Base-by-base conservation (phyloP, 2,113 vertebrate species). In the Rallus limicola region DNA sequence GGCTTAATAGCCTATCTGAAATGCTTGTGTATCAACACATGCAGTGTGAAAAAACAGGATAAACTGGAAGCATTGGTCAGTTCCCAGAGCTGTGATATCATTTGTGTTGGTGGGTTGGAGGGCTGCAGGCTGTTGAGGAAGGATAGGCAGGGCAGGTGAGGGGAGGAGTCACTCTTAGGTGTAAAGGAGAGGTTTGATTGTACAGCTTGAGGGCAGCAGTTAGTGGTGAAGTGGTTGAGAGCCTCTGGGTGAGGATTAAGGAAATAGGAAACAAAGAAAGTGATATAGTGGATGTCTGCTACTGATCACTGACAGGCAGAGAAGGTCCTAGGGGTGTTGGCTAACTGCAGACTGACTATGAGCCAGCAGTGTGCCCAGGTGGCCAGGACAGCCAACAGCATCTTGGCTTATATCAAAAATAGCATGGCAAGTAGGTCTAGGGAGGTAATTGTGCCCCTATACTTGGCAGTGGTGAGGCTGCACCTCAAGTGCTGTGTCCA, bases 61-160 rank as follows among this genome's bases (percentile, higher is more conserved):
- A 24, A 75, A 18, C 29, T 82, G 26, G 6, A 46, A 23, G 7
- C 0, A 0, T 38, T 78, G 13, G 5, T 69, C 55, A 16, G 18
- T 29, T 82, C 26, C 8, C n/a, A 71, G 46, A 50, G 12, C 28
- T 87, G 13, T 20, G 9, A 4, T 83, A 28, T 8, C 31, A 38
- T 17, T 82, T 4, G 15, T 64, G 38, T 81, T 65, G 40, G 53
- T 4, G 55, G 18, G 15, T 10, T 74, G 21, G 50, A 74, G 20
- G 17, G 6, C 34, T 62, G 9, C 62, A 56, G 28, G 28, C 48
- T 55, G 21, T 90, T 68, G 16, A 31, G 48, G 14, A 80, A 26
- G 26, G 11, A 28, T 34, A 12, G 62, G 18, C 28, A 70, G 58
- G 36, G 18, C 24, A 62, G 16, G 31, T 2, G 7, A 59, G 13